Base-by-base conservation (phyloP, 2,113 vertebrate genomes). In the Larimichthys crocea region DNA sequence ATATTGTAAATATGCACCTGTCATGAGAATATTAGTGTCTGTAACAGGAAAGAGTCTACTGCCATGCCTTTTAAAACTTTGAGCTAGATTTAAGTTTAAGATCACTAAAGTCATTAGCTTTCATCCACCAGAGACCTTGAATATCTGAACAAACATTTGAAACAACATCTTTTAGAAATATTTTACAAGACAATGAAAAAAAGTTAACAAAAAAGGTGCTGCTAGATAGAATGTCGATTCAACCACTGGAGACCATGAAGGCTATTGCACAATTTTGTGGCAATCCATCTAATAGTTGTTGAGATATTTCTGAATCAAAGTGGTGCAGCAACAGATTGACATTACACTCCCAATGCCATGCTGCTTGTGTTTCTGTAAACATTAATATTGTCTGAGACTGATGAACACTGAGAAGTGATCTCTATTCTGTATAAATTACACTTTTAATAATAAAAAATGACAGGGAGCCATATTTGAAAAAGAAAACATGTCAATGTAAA, bases 401-500 rank as follows among this genome's bases (percentile, higher is more conserved):
- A 46, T 3, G 10, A 14, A 46, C 44, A 14, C 31, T 35, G 35
- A 46, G 12, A 46, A 46, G 0, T 46, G 44, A 46, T 14, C 14
- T 48, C 3, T 46, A 44, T 50, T 46, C 14, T 31, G 15, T 55
- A 50, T 65, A 17, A 35, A 57, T 48, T 46, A 12, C 14, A 24
- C 22, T 26, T 22, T 46, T 35, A 46, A 46, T 24, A 35, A 67
- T 44, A 12, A 52, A 69, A 40, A 63, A 52, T 48, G 3, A 46
- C 3, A 48, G 8, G n/a, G 15, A 46, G 20, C 24, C 49, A 55
- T 24, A 61, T 59, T 19, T 60, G 11, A 46, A 65, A 82, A 72
- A 46, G 26, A 82, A 63, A 72, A 56, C 48, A 76, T 17, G 15
- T 24, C 66, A 81, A 48, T 46, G 35, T 17, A 3, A 49, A 65